A percentile compares a stretch with the other conserved stretches of the same genome.
Conservation (phyloP, 2,888 invertebrate genomes). For the Sphinx pinastri region DNA sequence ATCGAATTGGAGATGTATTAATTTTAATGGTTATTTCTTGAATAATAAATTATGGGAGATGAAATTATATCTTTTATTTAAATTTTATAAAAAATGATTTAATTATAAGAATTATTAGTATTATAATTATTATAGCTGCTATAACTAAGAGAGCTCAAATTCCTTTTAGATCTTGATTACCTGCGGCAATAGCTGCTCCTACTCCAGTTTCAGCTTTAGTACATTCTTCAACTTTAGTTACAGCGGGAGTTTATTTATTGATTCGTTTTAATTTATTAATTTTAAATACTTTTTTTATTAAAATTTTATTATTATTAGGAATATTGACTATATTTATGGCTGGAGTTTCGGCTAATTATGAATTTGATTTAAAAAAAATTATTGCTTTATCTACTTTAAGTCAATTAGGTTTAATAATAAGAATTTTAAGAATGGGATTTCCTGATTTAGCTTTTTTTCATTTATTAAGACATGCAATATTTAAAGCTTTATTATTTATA, state of each 20-base stretch:
- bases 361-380: slow-evolving; percentile 90
- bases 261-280: slow-evolving; percentile 87
- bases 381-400: slow-evolving; percentile 91
- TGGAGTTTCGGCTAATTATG: slow-evolving; percentile 85
- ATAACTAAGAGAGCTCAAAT: slow-evolving; percentile 92
- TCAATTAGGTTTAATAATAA: slow-evolving; percentile 89
- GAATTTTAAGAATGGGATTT: slow-evolving; percentile 83
- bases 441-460: slow-evolving; percentile 87
- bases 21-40: slow-evolving; percentile 85
- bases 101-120: slow-evolving; percentile 67
- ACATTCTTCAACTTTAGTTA: slow-evolving; percentile 91
- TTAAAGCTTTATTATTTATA: slow-evolving; percentile 90
- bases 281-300: slow-evolving; percentile 62
- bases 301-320: slow-evolving; percentile 81
- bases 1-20: slow-evolving; percentile 89
- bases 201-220: slow-evolving; percentile 90
- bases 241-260: slow-evolving; percentile 89
- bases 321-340: slow-evolving; percentile 85
- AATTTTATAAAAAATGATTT: slow-evolving; percentile 75
- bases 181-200: slow-evolving; percentile 90
- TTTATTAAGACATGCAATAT: slow-evolving; percentile 88
- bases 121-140: slow-evolving; percentile 80
- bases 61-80: slow-evolving; percentile 82
- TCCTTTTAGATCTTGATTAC: slow-evolving; percentile 91
- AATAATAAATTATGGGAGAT: slow-evolving; percentile 81